phyloP scores from a whole-genome alignment of 2,797 vertebrate species.

The Triplophysa yarkandensis region DNA sequence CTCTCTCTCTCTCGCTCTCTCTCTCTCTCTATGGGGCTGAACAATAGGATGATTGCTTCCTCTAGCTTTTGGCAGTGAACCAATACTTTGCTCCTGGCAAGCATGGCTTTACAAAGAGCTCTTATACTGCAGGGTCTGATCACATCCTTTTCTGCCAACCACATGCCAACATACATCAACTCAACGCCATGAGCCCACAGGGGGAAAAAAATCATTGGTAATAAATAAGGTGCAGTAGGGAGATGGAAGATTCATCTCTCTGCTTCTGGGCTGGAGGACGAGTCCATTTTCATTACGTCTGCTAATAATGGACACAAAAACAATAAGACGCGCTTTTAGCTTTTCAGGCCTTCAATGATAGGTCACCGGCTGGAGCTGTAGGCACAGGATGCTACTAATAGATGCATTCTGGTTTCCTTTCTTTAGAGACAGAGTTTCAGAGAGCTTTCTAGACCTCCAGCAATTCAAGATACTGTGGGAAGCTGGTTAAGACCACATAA shows the following conservation, averaged over 20 bases:
- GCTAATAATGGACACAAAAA: constrained; percentile 41
- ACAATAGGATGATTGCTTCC: constrained; percentile 40
- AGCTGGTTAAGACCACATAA: not conserved
- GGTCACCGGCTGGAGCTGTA: constrained; percentile 42
- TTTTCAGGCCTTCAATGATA: constrained; percentile 11
- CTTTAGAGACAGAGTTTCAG: not conserved
- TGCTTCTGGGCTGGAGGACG: constrained; percentile 26
- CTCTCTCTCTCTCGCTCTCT: too few relatives aligned
- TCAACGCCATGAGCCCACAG: constrained; percentile 38
- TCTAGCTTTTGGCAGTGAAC: constrained; percentile 34
- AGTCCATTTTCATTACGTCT: constrained; percentile 48
- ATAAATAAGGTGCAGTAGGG: constrained; percentile 30
- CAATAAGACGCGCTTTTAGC: constrained; percentile 45
- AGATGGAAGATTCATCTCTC: constrained; percentile 33
- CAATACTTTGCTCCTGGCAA: constrained; percentile 38
- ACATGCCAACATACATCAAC: constrained; percentile 47
- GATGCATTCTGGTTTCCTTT: not conserved
- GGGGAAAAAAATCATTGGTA: constrained; percentile 28
- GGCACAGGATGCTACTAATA: constrained; percentile 28
- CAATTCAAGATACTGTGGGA: not conserved
- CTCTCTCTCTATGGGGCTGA: constrained; percentile 7
- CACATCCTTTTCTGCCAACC: constrained; percentile 43
- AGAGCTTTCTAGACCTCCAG: constrained; percentile 19
- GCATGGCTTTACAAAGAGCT: constrained; percentile 45
- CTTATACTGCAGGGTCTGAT: constrained; percentile 12